Conservation (phyloP, 1,140 invertebrate genomes). For the Camponotus pennsylvanicus region DNA sequence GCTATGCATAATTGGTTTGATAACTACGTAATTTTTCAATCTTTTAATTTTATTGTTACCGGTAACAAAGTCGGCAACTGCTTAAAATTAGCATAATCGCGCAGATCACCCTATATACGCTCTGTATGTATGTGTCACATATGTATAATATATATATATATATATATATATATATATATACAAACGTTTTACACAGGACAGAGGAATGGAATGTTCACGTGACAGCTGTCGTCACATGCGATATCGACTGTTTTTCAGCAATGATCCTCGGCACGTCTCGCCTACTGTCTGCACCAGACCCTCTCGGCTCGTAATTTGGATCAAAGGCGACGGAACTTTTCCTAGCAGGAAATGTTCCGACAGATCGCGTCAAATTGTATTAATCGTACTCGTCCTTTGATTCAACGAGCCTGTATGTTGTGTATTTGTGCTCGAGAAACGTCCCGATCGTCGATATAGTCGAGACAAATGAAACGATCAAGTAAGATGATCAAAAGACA, state of each 20-base stretch:
- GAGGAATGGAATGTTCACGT: constrained; percentile 77
- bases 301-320: constrained; percentile 65
- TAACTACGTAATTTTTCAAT: not conserved
- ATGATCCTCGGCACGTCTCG: constrained; percentile 77
- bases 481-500: not conserved
- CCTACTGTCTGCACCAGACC: constrained; percentile 78
- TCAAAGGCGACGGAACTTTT: constrained; percentile 65
- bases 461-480: not conserved
- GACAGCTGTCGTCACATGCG: constrained; percentile 74
- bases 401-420: constrained; percentile 69
- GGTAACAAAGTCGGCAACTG: constrained; percentile 17
- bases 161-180: constrained; percentile 51
- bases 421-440: constrained; percentile 60
- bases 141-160: constrained; percentile 57
- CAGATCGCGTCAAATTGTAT: constrained; percentile 12
- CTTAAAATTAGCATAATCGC: not conserved
- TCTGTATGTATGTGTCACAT: constrained; percentile 40
- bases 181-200: constrained; percentile 73
- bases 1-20: not conserved
- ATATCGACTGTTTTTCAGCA: constrained; percentile 76
- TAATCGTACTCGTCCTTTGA: constrained; percentile 53
- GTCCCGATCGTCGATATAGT: constrained; percentile 35
- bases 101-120: constrained; percentile 19
- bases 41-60: not conserved
- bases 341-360: constrained; percentile 14